Evolutionary conservation across 2,113 vertebrate species (phyloP), one percentile per base, ranked within the genome.

Genomic region (Symphodus melops): DNA sequence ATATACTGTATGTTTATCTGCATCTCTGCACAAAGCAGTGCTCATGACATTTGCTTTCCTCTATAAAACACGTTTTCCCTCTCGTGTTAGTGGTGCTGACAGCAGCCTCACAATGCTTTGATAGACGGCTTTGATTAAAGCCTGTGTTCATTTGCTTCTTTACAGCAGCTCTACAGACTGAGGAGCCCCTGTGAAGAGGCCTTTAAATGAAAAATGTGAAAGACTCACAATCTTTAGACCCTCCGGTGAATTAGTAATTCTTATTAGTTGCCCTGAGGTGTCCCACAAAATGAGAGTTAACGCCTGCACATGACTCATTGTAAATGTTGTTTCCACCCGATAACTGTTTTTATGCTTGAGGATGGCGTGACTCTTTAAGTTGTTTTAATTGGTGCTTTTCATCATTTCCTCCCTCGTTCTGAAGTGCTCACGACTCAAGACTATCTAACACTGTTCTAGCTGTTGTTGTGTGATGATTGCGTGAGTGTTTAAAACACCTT

Each of bases 111-210:
- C 56, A 77, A 41, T 64, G 55, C 72, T 82, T 77, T 89, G 82
- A 86, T 80, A 44, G 73, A 87, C 77, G 71, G 80, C 75, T 92
- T 85, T 81, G 82, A 90, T 89, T 80, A 89, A 86, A 80, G 75
- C 56, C 57, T 5, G 0, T 36, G 65, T 86, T 85, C 65, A 75
- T 88, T 21, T 23, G 65, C 76, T 76, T 88, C 52, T 79, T 87
- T 85, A 70, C 36, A 42, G 67, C 52, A 9, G 68, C 62, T 63
- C 48, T 54, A 25, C 60, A 46, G 33, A 49, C 8, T 59, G 57
- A 70, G 61, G 75, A 75, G 68, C 54, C 57, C 69, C 73, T 64
- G 75, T 48, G 65, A 82, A 75, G 66, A 75, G 39, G 42, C 25
- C 58, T 76, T 44, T 81, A n/a, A 88, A 86, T 82, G 65, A 79